Evolutionary conservation across 2,797 vertebrate species (phyloP), one percentile per base, ranked within the genome.

Genomic region (Knipowitschia caucasica): DNA sequence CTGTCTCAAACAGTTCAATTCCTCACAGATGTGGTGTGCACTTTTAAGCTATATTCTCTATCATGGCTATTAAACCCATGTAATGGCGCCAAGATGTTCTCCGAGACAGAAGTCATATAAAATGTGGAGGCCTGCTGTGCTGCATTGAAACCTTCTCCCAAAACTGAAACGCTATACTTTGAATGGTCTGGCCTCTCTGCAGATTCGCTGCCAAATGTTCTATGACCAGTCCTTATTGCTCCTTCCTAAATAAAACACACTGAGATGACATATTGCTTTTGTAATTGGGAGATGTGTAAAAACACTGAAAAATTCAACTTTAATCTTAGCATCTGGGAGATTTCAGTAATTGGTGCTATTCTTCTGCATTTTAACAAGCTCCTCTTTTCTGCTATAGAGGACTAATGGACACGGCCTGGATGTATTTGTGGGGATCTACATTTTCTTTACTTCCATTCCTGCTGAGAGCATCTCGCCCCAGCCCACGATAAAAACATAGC

Each of bases 21-120:
- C 71, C 73, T 86, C 76, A 72, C 84, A 88, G 83, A 89, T 86
- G 87, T 86, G 75, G 73, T n/a, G 68, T 75, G 80, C 60, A 77
- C 82, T 88, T 86, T 84, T 79, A 88, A 89, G 77, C 65, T 81
- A 83, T 87, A 85, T 86, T 84, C 68, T 50, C 80, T 84, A 83
- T 89, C 85, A 78, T 12, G 70, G 70, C 67, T 67, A 82, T 88
- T 83, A 85, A 87, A 83, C 26, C 77, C 68, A 39, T 69, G 75
- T 85, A 85, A 85, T 82, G 73, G 70, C 24, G 66, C 80, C 88
- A 88, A 86, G 82, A 87, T 87, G 85, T 88, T 87, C 69, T 59
- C 53, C 29, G 58, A 75, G 66, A 80, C 72, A 75, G 70, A 51
- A 64, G 65, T 66, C 62, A 7, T 59, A 73, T 69, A 63, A 68